Base-by-base conservation (phyloP, 2,888 invertebrate species). In the Diaperis boleti region DNA sequence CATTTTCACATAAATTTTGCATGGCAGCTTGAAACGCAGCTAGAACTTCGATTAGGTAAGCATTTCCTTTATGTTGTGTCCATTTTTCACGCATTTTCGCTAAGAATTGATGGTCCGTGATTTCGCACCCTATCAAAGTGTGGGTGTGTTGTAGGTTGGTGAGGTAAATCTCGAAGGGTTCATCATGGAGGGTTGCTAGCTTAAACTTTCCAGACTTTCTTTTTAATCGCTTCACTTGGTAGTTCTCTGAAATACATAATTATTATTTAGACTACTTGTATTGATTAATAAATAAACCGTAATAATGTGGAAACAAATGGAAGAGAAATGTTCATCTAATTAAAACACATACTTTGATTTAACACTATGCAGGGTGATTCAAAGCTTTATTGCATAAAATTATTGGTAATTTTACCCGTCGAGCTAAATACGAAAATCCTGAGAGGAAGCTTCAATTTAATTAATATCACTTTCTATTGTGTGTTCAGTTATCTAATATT, bases 1-100 rank as follows among this genome's bases (percentile, higher is more conserved):
- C 59, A 74, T 85, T 85, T 76, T 87, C 87, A 69, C 85, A 86
- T 42, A 86, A 74, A 67, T 78, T 83, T 85, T 91, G 84, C 65
- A 79, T 79, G 50, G 78, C 73, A 13, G 78, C 79, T 79, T 87
- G 87, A 64, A 87, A 76, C 7, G 83, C 79, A 15, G 83, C 81
- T 64, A 79, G 82, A 63, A 78, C 81, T 80, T 73, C 84, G 68
- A 75, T 78, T 75, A 75, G 78, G 75, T 33, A 78, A 74, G 66
- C 83, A 59, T 78, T 74, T 67, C 56, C 74, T 70, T 64, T 73
- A 60, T 78, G 67, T 37, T 69, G 63, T 4, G 67, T 61, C 80
- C 81, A 82, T 70, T 76, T 78, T 67, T 73, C 68, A 31, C 65
- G 71, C 71, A 80, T 73, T 69, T 72, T 74, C 5, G 59, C 55